These are phyloP conservation scores for Toxonevra muliebris DNA, from an alignment of 2,888 invertebrate species.

Conservation along the genomic window DNA sequence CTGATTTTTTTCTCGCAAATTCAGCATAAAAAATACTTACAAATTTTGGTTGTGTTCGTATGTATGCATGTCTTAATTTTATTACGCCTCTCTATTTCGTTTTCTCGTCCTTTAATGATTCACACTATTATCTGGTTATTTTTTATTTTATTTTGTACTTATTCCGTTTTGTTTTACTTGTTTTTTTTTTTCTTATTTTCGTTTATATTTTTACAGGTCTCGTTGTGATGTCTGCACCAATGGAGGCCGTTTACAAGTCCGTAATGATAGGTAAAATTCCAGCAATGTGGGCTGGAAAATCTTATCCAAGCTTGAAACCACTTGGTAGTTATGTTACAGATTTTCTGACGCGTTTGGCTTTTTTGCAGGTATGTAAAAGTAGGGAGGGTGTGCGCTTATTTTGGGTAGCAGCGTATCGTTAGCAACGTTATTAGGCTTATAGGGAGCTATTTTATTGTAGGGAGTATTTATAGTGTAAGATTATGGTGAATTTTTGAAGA, in stretches of 20 bases:
- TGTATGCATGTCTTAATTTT: too few relatives aligned
- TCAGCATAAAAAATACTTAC: constrained; percentile 1
- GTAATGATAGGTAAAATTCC: constrained; percentile 87
- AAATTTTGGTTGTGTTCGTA: too few relatives aligned
- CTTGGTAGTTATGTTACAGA: constrained; percentile 88
- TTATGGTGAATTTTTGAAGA: too few relatives aligned
- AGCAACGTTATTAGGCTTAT: too few relatives aligned
- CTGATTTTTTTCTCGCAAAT: not conserved
- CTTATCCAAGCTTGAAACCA: constrained; percentile 92
- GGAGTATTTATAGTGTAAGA: too few relatives aligned
- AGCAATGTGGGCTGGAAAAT: constrained; percentile 81
- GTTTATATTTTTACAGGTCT: constrained; percentile 69
- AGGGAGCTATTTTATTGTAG: too few relatives aligned
- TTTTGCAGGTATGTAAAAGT: constrained; percentile 75
- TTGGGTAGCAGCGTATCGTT: too few relatives aligned
- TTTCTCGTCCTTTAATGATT: constrained; percentile 8
- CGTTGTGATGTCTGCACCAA: constrained; percentile 84
- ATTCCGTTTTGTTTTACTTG: not conserved
- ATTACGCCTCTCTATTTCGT: constrained; percentile 6
- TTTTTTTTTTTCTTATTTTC: constrained; percentile 14
- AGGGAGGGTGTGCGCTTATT: too few relatives aligned
- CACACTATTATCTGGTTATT: constrained; percentile 15
- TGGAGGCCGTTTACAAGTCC: constrained; percentile 86
- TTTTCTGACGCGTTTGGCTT: constrained; percentile 82
- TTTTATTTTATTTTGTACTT: constrained; percentile 4